These are phyloP conservation scores for Ptiloglossa arizonensis DNA, from an alignment of 1,140 invertebrate genomes.

Conservation along the genomic window DNA sequence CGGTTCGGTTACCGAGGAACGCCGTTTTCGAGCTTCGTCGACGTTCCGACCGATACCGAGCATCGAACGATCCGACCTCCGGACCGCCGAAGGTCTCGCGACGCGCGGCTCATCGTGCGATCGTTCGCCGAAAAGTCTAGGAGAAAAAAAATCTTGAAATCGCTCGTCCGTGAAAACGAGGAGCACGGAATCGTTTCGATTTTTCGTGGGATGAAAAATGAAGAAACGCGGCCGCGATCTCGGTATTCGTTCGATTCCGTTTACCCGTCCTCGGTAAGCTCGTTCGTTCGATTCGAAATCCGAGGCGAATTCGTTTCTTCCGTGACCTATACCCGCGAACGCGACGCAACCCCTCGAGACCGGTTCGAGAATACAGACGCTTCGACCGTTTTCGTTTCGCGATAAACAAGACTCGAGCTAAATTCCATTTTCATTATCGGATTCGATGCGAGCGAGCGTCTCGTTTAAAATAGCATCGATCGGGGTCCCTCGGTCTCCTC, in stretches of 20 bases:
- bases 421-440: slow-evolving; percentile 35
- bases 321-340: neutral
- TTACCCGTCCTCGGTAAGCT: too few relatives aligned
- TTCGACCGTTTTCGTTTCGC: slow-evolving; percentile 3
- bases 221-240: neutral
- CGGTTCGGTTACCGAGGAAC: neutral
- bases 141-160: slow-evolving; percentile 51
- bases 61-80: too few relatives aligned
- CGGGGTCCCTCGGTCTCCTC: too few relatives aligned
- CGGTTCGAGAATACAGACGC: neutral
- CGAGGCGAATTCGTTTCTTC: slow-evolving; percentile 7
- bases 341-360: neutral
- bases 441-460: neutral
- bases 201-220: slow-evolving; percentile 46
- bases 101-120: too few relatives aligned
- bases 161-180: slow-evolving; percentile 4
- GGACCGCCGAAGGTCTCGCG: too few relatives aligned
- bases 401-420: neutral
- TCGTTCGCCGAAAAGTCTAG: too few relatives aligned
- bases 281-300: neutral
- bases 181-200: neutral
- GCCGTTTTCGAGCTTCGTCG: slow-evolving; percentile 14
- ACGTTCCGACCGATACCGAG: too few relatives aligned
- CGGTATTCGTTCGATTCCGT: neutral
- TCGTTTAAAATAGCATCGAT: slow-evolving; percentile 1